Evolutionary conservation across 1,140 invertebrate species (phyloP), one percentile per base, ranked within the genome.

Genomic region (Hormaphis cornu): DNA sequence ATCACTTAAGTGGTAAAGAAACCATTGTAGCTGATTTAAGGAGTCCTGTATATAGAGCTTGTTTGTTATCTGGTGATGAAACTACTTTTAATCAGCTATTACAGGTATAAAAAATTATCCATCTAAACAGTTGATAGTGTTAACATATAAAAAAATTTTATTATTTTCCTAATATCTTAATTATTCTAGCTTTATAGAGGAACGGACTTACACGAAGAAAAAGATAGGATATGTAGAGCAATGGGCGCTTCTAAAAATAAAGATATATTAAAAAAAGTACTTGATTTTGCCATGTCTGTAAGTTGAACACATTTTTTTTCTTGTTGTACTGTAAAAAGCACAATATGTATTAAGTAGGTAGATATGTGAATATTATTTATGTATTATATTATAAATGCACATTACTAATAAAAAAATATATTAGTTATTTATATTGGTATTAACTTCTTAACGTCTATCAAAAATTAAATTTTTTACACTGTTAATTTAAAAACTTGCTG

Each of bases 191-290:
- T 98, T 54, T 95, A 95, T 78, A 83, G 88, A 72, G 85, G 88
- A 42, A 84, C 88, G 9, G 92, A 95, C 78, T 81, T 96, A 59
- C 89, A 93, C 71, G 95, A 98, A 79, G 93, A 98, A 76, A 95
- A 95, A 77, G 88, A 94, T 75, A 83, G 94, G 74, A 90, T 97
- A 72, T 84, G 89, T 24, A 80, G 88, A 46, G 84, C 90, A 0
- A 81, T 97, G 20, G 93, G 92, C 26, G 84, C 87, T 40, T 84
- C 89, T 20, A 83, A 83, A 50, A 85, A 94, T 76, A 79, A 84
- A 3, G 80, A 80, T 26, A 78, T 94, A 24, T 80, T 96, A 44
- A 80, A 83, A 7, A 84, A 86, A 74, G 89, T 94, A n/a, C 80
- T 97, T 1, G 82, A 95, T 35, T 97, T 97, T 79, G 86, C 92